Evolutionary conservation across 2,888 invertebrate species (phyloP).

Genomic region (Scrobipalpa costella): DNA sequence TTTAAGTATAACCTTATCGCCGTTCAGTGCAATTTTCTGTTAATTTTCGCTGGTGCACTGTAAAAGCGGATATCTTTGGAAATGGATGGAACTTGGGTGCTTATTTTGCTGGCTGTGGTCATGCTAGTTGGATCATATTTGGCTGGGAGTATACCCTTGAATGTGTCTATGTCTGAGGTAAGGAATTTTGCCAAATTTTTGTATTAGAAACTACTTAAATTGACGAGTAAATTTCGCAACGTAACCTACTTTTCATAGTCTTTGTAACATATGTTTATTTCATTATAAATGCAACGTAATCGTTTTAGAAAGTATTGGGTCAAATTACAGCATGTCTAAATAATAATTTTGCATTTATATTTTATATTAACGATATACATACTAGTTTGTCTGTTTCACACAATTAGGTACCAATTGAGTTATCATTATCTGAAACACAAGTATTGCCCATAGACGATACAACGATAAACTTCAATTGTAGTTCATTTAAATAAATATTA

Average conservation of each 20-base stretch:
- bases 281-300: neutral
- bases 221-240: neutral
- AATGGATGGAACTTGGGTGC: slow-evolving; percentile 92
- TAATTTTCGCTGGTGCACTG: slow-evolving; percentile 2
- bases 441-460: too few relatives aligned
- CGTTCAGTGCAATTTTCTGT: slow-evolving; percentile 1
- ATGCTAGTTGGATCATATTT: slow-evolving; percentile 98
- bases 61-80: slow-evolving; percentile 36
- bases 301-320: slow-evolving; percentile 13
- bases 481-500: too few relatives aligned
- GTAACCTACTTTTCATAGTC: neutral
- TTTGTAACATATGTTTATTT: slow-evolving; percentile 22
- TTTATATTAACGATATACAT: neutral
- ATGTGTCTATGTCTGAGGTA: slow-evolving; percentile 97
- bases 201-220: neutral
- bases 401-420: neutral
- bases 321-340: neutral
- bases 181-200: slow-evolving; percentile 32
- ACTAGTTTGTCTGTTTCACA: neutral
- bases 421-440: neutral
- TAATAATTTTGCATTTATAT: neutral
- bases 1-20: neutral
- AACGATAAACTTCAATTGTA: too few relatives aligned
- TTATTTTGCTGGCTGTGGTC: slow-evolving; percentile 91
- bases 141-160: slow-evolving; percentile 96